Conservation (phyloP, 2,113 vertebrate genomes). For the Xenotilapia longispinis region DNA sequence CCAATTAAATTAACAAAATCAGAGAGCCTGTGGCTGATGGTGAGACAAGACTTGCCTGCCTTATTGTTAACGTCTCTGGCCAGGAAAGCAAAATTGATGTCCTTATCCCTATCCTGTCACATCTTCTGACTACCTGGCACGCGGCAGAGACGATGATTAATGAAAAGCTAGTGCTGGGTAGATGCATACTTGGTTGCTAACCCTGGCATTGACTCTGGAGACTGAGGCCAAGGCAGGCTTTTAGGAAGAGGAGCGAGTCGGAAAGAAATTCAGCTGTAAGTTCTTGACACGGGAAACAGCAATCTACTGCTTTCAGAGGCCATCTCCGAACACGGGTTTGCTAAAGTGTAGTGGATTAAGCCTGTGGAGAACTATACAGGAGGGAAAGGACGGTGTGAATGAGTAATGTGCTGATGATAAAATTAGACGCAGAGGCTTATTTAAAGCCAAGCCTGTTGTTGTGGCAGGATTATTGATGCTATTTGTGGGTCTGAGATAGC, state of each 20-base stretch:
- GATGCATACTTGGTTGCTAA: conserved; percentile 21
- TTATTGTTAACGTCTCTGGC: background rate
- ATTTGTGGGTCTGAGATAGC: background rate
- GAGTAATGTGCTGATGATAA: background rate
- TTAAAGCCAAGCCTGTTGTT: background rate
- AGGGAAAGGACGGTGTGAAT: background rate
- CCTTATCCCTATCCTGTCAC: background rate
- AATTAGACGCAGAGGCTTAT: background rate
- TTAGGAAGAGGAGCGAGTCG: background rate
- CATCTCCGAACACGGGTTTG: conserved; percentile 19
- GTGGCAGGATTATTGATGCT: background rate
- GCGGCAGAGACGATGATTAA: background rate
- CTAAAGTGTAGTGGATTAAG: conserved; percentile 20
- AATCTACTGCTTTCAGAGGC: background rate
- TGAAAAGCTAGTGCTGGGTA: background rate
- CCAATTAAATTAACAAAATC: conserved; percentile 9
- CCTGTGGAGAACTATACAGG: background rate
- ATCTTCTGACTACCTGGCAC: background rate
- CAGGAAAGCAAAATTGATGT: conserved; percentile 11
- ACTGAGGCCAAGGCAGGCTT: background rate
- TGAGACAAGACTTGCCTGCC: background rate
- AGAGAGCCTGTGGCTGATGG: background rate
- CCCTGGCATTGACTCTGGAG: conserved; percentile 19
- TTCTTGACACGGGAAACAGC: background rate
- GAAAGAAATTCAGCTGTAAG: conserved; percentile 14